Conservation (phyloP, 2,888 invertebrate species). For the Andrena camellia region DNA sequence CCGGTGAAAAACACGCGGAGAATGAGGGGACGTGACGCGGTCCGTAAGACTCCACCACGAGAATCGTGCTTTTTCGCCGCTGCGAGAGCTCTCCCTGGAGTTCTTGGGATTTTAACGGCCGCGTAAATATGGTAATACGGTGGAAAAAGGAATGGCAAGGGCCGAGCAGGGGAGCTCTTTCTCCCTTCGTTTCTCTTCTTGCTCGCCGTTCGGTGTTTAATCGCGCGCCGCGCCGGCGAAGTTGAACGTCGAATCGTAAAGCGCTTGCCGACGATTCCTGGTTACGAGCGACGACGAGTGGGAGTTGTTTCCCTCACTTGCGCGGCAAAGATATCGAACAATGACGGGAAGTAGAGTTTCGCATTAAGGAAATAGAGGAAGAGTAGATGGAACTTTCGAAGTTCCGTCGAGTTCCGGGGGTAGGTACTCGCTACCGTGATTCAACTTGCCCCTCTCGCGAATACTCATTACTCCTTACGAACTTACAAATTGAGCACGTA, state of each 20-base stretch:
- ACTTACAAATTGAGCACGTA: slow-evolving; percentile 66
- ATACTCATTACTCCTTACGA: slow-evolving; percentile 64
- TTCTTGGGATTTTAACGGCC: slow-evolving; percentile 8
- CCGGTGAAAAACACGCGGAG: not conserved
- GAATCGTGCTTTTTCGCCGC: not conserved
- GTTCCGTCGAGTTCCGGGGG: slow-evolving; percentile 60
- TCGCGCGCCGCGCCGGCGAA: slow-evolving; percentile 30
- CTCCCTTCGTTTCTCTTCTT: not conserved
- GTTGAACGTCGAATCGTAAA: slow-evolving; percentile 45
- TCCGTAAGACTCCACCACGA: no score
- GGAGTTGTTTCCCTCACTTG: slow-evolving; percentile 58
- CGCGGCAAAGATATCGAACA: slow-evolving; percentile 64
- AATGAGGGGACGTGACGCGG: not conserved
- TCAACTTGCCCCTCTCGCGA: slow-evolving; percentile 56
- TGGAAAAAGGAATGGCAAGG: slow-evolving; percentile 6
- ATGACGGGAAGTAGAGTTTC: slow-evolving; percentile 63
- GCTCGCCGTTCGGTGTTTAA: slow-evolving; percentile 40
- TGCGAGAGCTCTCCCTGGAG: not conserved
- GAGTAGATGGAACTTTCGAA: slow-evolving; percentile 59
- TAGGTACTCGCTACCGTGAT: slow-evolving; percentile 62
- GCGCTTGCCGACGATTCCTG: slow-evolving; percentile 52
- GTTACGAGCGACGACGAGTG: slow-evolving; percentile 50
- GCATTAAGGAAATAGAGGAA: slow-evolving; percentile 67
- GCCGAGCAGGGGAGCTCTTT: not conserved
- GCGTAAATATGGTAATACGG: slow-evolving; percentile 30